Evolutionary conservation across 2,113 vertebrate species (phyloP), one percentile per base, ranked within the genome.

Genomic region (Anguilla rostrata): DNA sequence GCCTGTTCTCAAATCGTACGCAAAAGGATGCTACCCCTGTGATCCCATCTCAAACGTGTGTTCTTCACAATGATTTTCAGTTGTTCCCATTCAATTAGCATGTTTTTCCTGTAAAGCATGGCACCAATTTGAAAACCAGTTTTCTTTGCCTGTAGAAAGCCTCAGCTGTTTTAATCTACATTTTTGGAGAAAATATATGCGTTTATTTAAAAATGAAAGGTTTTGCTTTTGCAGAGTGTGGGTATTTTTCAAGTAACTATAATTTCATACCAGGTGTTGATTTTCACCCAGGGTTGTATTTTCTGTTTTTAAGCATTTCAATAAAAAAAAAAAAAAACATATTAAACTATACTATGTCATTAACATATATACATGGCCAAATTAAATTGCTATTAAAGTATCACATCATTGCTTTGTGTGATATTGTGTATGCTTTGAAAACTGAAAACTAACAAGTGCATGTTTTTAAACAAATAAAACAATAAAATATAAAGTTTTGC

Each of bases 21-120:
- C 85, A 66, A 86, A 81, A 81, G 85, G 79, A 86, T 82, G 79
- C 41, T 81, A 56, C 79, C n/a, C 34, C 71, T 60, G 57, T 86
- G 85, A 86, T 86, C 79, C 85, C 78, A 81, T 63, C 80, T 86
- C 56, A 86, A 86, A 78, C 53, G 79, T 86, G 85, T 86, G 85
- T 86, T 86, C 66, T 56, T 81, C 81, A 86, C 79, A 86, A 79
- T 26, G 57, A 86, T 86, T 79, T 86, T 86, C 22, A 81, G 79
- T 75, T 26, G 0, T 34, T n/a, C 39, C 79, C 26, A 81, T 60
- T 86, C 53, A 81, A 86, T 40, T 22, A 43, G 5, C 43, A n/a
- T 79, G 75, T 78, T 78, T 75, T 75, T 60, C 39, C 22, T 81
- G 81, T 56, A 43, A 86, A 81, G 26, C 56, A 49, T 46, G 39